phyloP scores from a whole-genome alignment of 2,888 invertebrate species.

The Drosophila kanekoi region DNA sequence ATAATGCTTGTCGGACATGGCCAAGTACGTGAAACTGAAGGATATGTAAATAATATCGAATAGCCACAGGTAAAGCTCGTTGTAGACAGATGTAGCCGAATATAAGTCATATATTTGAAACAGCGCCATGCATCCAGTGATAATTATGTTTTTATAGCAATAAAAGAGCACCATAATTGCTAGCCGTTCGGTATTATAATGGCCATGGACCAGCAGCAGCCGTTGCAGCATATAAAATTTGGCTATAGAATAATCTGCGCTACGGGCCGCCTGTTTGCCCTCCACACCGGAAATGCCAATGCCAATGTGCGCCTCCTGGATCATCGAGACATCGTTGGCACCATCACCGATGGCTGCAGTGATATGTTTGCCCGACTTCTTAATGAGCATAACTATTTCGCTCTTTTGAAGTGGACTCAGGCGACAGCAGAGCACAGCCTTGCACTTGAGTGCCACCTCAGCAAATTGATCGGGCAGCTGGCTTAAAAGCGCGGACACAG shows the following conservation, averaged over 20 bases:
- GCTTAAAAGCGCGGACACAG: constrained; percentile 88
- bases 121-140: constrained; percentile 87
- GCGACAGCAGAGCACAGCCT: constrained; percentile 94
- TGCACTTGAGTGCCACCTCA: constrained; percentile 89
- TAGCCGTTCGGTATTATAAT: constrained; percentile 91
- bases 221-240: constrained; percentile 91
- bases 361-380: constrained; percentile 87
- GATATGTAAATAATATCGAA: constrained; percentile 91
- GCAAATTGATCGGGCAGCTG: constrained; percentile 88
- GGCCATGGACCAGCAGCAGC: constrained; percentile 91
- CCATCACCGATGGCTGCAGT: constrained; percentile 98
- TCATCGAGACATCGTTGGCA: constrained; percentile 99
- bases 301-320: constrained; percentile 97
- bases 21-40: constrained; percentile 89
- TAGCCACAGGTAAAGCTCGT: constrained; percentile 89
- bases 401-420: constrained; percentile 96
- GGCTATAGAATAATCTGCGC: constrained; percentile 94
- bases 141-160: constrained; percentile 93
- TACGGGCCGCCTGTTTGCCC: constrained; percentile 89
- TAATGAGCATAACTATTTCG: constrained; percentile 93
- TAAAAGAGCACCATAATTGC: constrained; percentile 91
- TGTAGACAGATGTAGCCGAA: constrained; percentile 89
- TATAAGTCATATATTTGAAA: constrained; percentile 86
- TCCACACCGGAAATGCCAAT: constrained; percentile 90
- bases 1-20: constrained; percentile 90